Base-by-base conservation (phyloP, 2,113 vertebrate genomes). In the Pseudolaguvia tuberculata region DNA sequence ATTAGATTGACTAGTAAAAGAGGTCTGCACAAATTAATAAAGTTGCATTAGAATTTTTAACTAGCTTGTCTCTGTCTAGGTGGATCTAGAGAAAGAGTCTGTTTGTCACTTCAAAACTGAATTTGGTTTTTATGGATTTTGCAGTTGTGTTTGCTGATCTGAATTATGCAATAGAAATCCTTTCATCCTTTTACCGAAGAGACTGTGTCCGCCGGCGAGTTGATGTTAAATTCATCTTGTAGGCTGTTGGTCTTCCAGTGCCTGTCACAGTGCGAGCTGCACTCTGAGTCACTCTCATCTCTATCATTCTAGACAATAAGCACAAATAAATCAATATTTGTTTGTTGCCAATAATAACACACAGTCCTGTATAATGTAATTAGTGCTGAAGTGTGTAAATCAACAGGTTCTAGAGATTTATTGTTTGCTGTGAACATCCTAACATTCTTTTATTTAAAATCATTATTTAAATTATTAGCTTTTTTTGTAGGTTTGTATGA, bases 151-250 rank as follows among this genome's bases (percentile, higher is more conserved):
- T 11, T 47, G 21, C 5, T 29, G 42, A 45, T 39, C 48, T 53
- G 23, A 47, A 70, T 29, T 23, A 7, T 10, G 27, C 48, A 25
- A 47, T 12, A 52, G 25, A 11, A 65, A 48, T 31, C 2, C 6
- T 29, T 29, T 70, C n/a, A 82, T 91, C 85, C 91, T 92, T 94
- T 88, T 97, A 98, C 96, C 92, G 94, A 94, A 27, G 94, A 95
- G 79, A 91, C 80, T 85, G 94, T 94, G 73, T 92, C 87, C 91
- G 92, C 91, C 91, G 93, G 92, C 88, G 94, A 94, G 83, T 91
- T 94, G 87, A 84, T 79, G 69, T 90, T 95, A 89, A 94, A 90
- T 91, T 93, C 91, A 90, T 93, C 93, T 90, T 92, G 85, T 84
- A 92, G 94, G 87, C 88, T 90, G 56, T 90, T 89, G 82, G 82